Evolutionary conservation across 2,888 invertebrate species (phyloP), one percentile per base, ranked within the genome.

Genomic region (Scaptodrosophila latifasciaeformis): DNA sequence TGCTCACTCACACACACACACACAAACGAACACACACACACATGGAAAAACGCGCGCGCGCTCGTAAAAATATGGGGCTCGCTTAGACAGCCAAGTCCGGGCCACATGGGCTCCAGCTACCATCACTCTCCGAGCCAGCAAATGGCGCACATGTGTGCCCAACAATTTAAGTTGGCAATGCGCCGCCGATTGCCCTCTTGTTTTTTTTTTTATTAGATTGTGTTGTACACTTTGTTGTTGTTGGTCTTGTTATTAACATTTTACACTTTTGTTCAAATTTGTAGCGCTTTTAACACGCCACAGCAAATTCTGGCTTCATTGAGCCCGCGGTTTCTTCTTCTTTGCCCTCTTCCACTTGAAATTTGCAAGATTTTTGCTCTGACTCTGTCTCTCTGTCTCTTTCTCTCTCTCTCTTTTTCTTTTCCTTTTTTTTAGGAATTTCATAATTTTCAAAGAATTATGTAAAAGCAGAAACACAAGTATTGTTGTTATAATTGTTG

Each of bases 321-420:
- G n/a, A n/a, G n/a, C n/a, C n/a, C n/a, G n/a, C 24, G 30, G 30
- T 29, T 29, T 29, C 44, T n/a, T 17, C 30, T 44, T 15, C 34
- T 18, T 29, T 31, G 24, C 29, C 31, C 12, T 13, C 46, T 61
- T 54, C 47, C 55, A 55, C 39, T 44, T 55, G 48, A 55, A 48
- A 62, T 62, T 59, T 62, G 62, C 62, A 62, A 39, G 44, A 34
- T 48, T 48, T 52, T 58, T 34, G 35, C 39, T 48, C 6, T 34
- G 13, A 49, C 42, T 58, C 46, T 58, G 59, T 34, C 24, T 44
- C 43, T 27, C n/a, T 34, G 39, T 56, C 19, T n/a, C n/a, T n/a
- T n/a, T n/a, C n/a, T n/a, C n/a, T n/a, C n/a, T n/a, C n/a, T n/a
- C n/a, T n/a, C n/a, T n/a, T n/a, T n/a, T n/a, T n/a, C n/a, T n/a